Conservation (phyloP, 2,888 invertebrate genomes). For the Aphrophora alni region DNA sequence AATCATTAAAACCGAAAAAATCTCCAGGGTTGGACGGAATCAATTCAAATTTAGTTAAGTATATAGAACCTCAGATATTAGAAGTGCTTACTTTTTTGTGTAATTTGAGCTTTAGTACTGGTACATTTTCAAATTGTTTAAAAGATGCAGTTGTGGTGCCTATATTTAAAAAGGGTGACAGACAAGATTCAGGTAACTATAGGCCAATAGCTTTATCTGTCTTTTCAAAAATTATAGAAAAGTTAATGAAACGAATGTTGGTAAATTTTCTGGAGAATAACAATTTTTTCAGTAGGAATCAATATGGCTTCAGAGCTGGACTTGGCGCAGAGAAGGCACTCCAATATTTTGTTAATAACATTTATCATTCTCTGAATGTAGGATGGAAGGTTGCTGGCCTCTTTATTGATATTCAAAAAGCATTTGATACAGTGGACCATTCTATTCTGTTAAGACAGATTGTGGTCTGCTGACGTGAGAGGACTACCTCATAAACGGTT, state of each 20-base stretch:
- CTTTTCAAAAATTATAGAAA: too few relatives aligned
- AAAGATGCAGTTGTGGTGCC: too few relatives aligned
- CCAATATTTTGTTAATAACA: neutral
- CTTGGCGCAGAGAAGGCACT: neutral
- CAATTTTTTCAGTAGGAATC: neutral
- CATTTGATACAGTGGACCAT: slow-evolving; percentile 12
- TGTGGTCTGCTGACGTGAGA: too few relatives aligned
- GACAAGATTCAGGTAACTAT: too few relatives aligned
- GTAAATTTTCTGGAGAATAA: neutral
- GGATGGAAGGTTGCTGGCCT: neutral
- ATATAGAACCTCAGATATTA: neutral
- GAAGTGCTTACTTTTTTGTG: neutral
- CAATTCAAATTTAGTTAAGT: neutral
- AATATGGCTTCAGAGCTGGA: neutral
- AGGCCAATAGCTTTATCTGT: too few relatives aligned
- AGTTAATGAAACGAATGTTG: neutral
- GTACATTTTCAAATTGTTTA: too few relatives aligned
- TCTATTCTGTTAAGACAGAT: neutral
- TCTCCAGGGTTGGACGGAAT: neutral
- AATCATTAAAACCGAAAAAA: neutral
- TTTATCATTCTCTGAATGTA: neutral
- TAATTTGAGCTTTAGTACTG: slow-evolving; percentile 24
- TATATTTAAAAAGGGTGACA: too few relatives aligned
- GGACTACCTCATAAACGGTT: too few relatives aligned
- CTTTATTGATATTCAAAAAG: neutral